Conservation (phyloP, 2,797 vertebrate species). For the Sebastes taczanowskii region DNA sequence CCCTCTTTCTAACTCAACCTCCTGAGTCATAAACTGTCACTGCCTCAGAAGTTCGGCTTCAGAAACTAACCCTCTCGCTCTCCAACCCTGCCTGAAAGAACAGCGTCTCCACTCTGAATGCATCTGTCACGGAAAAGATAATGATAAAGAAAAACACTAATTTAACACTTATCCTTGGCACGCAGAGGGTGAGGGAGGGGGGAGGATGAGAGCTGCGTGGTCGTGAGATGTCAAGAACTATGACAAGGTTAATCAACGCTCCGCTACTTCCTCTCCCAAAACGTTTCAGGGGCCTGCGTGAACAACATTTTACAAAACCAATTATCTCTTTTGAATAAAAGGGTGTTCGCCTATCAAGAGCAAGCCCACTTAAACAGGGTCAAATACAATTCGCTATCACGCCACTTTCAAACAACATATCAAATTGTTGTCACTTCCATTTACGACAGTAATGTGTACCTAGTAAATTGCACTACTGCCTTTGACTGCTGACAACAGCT, state of each 20-base stretch:
- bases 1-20: conserved; percentile 18
- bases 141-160: conserved; percentile 56
- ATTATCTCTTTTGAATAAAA: conserved; percentile 77
- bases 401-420: conserved; percentile 75
- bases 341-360: conserved; percentile 59
- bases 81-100: conserved; percentile 12
- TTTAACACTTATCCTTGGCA: conserved; percentile 60
- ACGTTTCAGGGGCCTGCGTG: conserved; percentile 22
- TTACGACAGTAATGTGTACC: conserved; percentile 75
- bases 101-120: conserved; percentile 24
- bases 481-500: conserved; percentile 76
- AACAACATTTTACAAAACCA: conserved; percentile 67
- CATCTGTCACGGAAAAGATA: conserved; percentile 43
- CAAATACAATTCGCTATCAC: conserved; percentile 70
- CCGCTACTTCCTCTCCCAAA: conserved; percentile 35
- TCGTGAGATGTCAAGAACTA: conserved; percentile 58
- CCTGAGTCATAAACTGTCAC: conserved; percentile 63
- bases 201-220: conserved; percentile 25
- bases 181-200: neutral
- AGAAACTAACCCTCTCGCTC: conserved; percentile 20
- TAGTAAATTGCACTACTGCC: conserved; percentile 75
- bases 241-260: conserved; percentile 72
- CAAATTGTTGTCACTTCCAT: conserved; percentile 78
- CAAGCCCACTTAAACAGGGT: conserved; percentile 71
- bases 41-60: conserved; percentile 51